phyloP scores from a whole-genome alignment of 2,113 vertebrate genomes.

The Pseudonaja textilis region DNA sequence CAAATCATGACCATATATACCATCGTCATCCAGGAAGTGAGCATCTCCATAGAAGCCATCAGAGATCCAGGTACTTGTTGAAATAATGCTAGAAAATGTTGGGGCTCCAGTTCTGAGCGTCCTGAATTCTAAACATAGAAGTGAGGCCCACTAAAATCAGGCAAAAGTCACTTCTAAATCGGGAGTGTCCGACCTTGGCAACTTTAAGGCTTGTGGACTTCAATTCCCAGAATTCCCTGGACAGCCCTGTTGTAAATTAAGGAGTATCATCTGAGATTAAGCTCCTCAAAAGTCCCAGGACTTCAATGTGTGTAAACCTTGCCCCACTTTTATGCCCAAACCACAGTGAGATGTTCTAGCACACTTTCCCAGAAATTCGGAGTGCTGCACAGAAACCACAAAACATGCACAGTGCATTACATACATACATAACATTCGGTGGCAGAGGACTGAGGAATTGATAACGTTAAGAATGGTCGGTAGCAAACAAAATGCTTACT shows the following conservation, averaged over 20 bases:
- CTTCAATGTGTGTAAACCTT: background rate
- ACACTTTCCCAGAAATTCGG: background rate
- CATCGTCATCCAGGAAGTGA: background rate
- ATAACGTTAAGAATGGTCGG: background rate
- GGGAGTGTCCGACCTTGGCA: background rate
- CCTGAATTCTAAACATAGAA: background rate
- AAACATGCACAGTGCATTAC: background rate
- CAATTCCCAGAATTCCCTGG: background rate
- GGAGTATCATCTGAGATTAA: background rate
- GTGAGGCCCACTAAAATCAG: background rate
- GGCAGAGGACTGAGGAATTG: background rate
- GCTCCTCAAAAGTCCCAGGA: background rate
- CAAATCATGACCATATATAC: background rate
- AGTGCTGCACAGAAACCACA: background rate
- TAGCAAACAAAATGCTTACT: slow-evolving; percentile 63
- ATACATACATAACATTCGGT: too few relatives aligned
- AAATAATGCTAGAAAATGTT: background rate
- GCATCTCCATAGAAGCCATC: background rate
- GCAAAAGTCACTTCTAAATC: background rate
- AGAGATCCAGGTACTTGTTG: background rate
- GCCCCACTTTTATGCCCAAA: background rate
- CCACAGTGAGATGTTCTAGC: background rate
- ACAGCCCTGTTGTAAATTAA: background rate
- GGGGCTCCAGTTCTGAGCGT: background rate
- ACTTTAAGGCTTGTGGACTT: background rate